Evolutionary conservation across 2,888 invertebrate species (phyloP).

Genomic region (Metacarcinus magister): DNA sequence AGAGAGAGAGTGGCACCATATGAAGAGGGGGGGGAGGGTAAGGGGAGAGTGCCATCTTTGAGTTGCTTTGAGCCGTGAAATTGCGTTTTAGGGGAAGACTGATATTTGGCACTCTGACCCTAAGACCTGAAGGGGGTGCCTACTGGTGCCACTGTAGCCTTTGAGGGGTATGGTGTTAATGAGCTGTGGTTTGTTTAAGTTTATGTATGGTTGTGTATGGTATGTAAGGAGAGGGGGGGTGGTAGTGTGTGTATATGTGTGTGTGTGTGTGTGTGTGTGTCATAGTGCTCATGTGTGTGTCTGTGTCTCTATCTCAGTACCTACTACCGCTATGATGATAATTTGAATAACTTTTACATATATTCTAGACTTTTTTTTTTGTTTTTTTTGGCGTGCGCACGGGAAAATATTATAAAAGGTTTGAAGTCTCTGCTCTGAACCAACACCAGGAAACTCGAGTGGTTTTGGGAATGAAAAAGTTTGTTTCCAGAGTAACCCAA

Average conservation of each 20-base stretch:
- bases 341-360: too few relatives aligned
- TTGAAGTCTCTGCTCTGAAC: too few relatives aligned
- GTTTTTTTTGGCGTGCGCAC: too few relatives aligned
- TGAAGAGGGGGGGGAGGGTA: background rate
- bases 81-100: background rate
- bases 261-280: too few relatives aligned
- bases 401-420: too few relatives aligned
- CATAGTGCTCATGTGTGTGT: background rate
- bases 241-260: too few relatives aligned
- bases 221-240: background rate
- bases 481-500: too few relatives aligned
- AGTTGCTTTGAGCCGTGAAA: slow-evolving; percentile 10
- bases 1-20: background rate
- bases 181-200: slow-evolving; percentile 1
- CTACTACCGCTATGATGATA: too few relatives aligned
- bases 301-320: background rate
- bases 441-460: too few relatives aligned
- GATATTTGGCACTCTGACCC: slow-evolving; percentile 8
- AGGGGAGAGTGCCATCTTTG: background rate
- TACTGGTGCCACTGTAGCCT: too few relatives aligned
- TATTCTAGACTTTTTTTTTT: too few relatives aligned
- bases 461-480: too few relatives aligned
- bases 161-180: background rate
- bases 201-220: background rate
- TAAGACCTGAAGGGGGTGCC: background rate